A percentile compares a stretch with the other conserved stretches of the same genome.
phyloP scores from a whole-genome alignment of 23 tunicate species.

The Diplosoma virens region DNA sequence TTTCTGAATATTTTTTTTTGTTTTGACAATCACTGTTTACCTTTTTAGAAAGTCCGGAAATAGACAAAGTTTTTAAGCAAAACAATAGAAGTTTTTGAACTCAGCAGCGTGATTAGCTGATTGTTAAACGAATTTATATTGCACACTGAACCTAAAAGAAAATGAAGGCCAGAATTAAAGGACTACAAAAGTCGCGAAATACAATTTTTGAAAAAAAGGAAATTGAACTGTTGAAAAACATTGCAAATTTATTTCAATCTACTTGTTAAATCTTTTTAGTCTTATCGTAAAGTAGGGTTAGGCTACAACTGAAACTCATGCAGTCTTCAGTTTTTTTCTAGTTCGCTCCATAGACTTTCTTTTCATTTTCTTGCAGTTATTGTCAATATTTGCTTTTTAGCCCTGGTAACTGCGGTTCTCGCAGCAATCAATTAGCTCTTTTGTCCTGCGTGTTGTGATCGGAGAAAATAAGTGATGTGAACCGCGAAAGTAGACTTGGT shows the following conservation, averaged over 20 bases:
- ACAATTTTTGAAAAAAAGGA: too few species aligned
- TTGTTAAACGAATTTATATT: too few species aligned
- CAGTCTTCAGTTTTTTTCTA: constrained; percentile 18
- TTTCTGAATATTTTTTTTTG: too few species aligned
- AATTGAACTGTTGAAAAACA: too few species aligned
- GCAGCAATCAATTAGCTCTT: neutral
- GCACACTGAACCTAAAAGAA: too few species aligned
- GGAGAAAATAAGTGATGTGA: constrained; percentile 9
- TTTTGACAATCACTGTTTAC: too few species aligned
- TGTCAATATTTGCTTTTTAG: constrained; percentile 5
- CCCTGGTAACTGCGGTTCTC: constrained; percentile 5
- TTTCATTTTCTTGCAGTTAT: neutral
- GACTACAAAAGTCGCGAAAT: too few species aligned
- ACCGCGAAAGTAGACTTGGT: neutral
- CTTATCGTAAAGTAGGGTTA: constrained; percentile 6
- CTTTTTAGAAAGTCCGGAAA: too few species aligned
- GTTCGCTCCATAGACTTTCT: constrained; percentile 2
- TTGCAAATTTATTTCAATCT: constrained; percentile 5
- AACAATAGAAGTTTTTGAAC: too few species aligned
- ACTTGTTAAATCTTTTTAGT: constrained; percentile 1
- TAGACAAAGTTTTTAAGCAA: too few species aligned
- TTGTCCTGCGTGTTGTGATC: neutral
- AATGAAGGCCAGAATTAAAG: too few species aligned
- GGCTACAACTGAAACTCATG: neutral
- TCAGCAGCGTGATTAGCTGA: too few species aligned